Conservation (phyloP, 2,113 vertebrate genomes). For the Kryptolebias marmoratus region DNA sequence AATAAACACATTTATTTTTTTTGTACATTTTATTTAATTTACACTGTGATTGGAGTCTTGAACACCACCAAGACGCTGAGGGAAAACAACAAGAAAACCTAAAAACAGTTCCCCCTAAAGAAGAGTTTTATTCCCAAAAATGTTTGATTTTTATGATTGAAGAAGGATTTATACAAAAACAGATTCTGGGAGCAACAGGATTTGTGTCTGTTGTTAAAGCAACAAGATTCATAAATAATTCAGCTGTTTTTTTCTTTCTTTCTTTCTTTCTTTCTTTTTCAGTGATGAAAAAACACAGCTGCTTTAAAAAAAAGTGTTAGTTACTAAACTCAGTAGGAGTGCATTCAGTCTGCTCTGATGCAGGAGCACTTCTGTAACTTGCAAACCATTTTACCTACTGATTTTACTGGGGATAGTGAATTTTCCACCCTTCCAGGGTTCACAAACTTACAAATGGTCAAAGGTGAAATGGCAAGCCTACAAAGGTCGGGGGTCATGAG, state of each 20-base stretch:
- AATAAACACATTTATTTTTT: conserved; percentile 78
- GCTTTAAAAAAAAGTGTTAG: conserved; percentile 17
- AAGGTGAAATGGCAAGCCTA: conserved; percentile 58
- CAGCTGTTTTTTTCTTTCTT: not conserved
- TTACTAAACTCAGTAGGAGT: conserved; percentile 22
- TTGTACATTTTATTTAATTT: conserved; percentile 80
- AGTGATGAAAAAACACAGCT: conserved; percentile 44
- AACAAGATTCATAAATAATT: conserved; percentile 78
- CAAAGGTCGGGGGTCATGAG: conserved; percentile 70
- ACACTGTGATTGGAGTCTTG: conserved; percentile 90
- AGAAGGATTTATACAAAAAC: conserved; percentile 88
- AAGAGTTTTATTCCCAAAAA: conserved; percentile 87
- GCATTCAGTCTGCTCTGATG: conserved; percentile 8
- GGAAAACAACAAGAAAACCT: conserved; percentile 86
- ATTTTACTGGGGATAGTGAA: conserved; percentile 43
- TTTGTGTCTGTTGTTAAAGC: conserved; percentile 85
- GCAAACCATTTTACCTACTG: conserved; percentile 46
- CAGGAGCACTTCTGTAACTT: not conserved
- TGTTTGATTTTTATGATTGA: conserved; percentile 89
- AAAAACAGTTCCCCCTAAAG: conserved; percentile 94
- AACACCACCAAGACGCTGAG: conserved; percentile 92
- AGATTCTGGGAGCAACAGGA: conserved; percentile 87
- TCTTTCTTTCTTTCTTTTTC: not conserved
- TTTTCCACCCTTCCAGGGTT: conserved; percentile 64
- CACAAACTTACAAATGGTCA: conserved; percentile 65